Evolutionary conservation across 2,113 vertebrate genomes (phyloP), one percentile per base, ranked within the genome.

Genomic region (Seriola aureovittata): DNA sequence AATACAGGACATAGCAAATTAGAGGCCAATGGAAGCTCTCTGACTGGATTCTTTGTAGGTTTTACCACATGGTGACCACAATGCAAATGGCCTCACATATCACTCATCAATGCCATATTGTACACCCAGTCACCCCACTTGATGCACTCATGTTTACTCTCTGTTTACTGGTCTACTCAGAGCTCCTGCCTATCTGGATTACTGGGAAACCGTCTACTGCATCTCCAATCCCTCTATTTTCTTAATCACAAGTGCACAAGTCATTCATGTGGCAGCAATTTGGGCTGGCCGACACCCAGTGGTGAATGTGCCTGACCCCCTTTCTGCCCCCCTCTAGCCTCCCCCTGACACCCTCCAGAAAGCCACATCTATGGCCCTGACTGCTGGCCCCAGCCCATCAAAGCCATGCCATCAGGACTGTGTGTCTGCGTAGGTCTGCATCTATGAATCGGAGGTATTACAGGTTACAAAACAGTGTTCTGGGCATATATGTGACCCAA

Each of bases 341-440:
- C 85, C 86, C 75, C 78, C 59, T 66, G 71, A 90, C 91, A 89
- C 87, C 80, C 91, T 86, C 79, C 74, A 60, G 75, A 86, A 92
- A 95, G 91, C 94, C 94, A 94, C 94, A 95, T 94, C 91, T 94
- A 91, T 93, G 87, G 84, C 52, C 82, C 80, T 88, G 68, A 85
- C 79, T 67, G 84, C 79, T 75, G 75, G 87, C 80, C 87, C 67
- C 73, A 71, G 84, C 86, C 80, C 87, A 88, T 92, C 91, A 93
- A 92, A 92, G 59, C 5, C 16, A 21, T 71, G 21, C 70, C 80
- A 64, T 85, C 54, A 62, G 80, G 65, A 67, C 36, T 81, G 50
- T 75, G 66, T 68, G 54, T 67, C 57, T 73, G 71, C 57, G 55
- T 72, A 59, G 67, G 80, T 82, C 54, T 64, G 60, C 48, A 58